Conservation (phyloP, 2,797 vertebrate species). For the Sebastes jordani region DNA sequence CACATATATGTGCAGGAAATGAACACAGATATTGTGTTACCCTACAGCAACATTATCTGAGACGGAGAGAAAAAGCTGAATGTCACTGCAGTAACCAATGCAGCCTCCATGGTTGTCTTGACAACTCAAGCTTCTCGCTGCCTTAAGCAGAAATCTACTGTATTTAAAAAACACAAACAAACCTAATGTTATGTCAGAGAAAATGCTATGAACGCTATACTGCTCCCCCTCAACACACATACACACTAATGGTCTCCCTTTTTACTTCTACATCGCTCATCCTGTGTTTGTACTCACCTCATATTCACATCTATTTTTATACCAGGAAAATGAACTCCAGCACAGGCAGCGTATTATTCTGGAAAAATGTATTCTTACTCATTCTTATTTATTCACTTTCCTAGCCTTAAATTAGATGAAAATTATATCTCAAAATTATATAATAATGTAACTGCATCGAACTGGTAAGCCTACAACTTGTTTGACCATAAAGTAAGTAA, state of each 20-base stretch:
- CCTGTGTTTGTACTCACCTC: slow-evolving; percentile 36
- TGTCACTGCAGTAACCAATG: slow-evolving; percentile 21
- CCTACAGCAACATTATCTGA: slow-evolving; percentile 3
- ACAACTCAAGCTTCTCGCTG: slow-evolving; percentile 53
- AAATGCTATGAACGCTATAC: slow-evolving; percentile 21
- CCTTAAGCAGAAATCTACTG: slow-evolving; percentile 38
- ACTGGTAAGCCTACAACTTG: not conserved
- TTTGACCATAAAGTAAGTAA: not conserved
- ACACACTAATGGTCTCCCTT: slow-evolving; percentile 2
- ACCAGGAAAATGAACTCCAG: slow-evolving; percentile 27
- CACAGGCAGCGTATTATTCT: slow-evolving; percentile 24
- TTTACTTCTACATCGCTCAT: slow-evolving; percentile 26
- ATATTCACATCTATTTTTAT: slow-evolving; percentile 56
- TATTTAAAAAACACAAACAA: slow-evolving; percentile 47
- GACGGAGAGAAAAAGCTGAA: slow-evolving; percentile 15
- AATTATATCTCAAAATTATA: not conserved
- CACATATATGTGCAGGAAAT: not conserved
- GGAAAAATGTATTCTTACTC: slow-evolving; percentile 36
- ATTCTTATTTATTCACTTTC: slow-evolving; percentile 17
- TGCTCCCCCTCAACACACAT: slow-evolving; percentile 7
- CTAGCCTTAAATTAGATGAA: not conserved
- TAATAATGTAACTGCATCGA: not conserved
- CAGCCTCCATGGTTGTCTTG: slow-evolving; percentile 62
- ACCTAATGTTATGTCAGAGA: slow-evolving; percentile 30
- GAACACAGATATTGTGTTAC: not conserved